A percentile compares a stretch with the other conserved stretches of the same genome.
phyloP scores from a whole-genome alignment of 2,888 invertebrate genomes.

The Ganaspis brasiliensis region DNA sequence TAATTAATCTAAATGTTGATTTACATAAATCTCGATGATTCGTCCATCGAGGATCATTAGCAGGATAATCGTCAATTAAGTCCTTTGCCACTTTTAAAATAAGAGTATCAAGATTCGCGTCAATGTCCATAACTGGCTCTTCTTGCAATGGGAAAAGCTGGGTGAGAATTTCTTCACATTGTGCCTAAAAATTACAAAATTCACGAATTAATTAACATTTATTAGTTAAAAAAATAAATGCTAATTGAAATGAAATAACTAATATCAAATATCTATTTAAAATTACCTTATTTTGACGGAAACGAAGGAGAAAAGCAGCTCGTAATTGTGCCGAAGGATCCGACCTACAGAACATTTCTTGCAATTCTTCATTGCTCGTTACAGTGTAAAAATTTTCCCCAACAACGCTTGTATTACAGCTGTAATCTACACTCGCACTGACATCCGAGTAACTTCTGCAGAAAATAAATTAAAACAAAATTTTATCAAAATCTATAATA shows the following conservation, averaged over 20 bases:
- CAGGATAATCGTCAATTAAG: slow-evolving; percentile 93
- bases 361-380: slow-evolving; percentile 74
- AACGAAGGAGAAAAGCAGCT: slow-evolving; percentile 76
- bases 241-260: background rate
- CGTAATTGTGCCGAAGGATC: slow-evolving; percentile 75
- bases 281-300: slow-evolving; percentile 75
- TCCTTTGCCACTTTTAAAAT: slow-evolving; percentile 88
- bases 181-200: slow-evolving; percentile 73
- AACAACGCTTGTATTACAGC: slow-evolving; percentile 62
- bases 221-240: background rate
- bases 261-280: too few relatives aligned
- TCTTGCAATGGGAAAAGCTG: slow-evolving; percentile 81
- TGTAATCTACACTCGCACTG: slow-evolving; percentile 68
- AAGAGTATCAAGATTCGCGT: slow-evolving; percentile 83
- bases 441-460: slow-evolving; percentile 71
- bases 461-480: background rate
- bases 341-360: slow-evolving; percentile 76
- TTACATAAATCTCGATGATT: slow-evolving; percentile 79
- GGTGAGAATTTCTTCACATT: slow-evolving; percentile 81
- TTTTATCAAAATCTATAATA: slow-evolving; percentile 3
- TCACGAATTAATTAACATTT: slow-evolving; percentile 31
- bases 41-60: slow-evolving; percentile 92
- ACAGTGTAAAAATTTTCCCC: slow-evolving; percentile 73
- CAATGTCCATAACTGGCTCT: slow-evolving; percentile 79
- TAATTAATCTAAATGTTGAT: slow-evolving; percentile 47